Evolutionary conservation across 2,797 vertebrate species (phyloP), one percentile per base, ranked within the genome.

Genomic region (Oceanodroma leucorhoa): DNA sequence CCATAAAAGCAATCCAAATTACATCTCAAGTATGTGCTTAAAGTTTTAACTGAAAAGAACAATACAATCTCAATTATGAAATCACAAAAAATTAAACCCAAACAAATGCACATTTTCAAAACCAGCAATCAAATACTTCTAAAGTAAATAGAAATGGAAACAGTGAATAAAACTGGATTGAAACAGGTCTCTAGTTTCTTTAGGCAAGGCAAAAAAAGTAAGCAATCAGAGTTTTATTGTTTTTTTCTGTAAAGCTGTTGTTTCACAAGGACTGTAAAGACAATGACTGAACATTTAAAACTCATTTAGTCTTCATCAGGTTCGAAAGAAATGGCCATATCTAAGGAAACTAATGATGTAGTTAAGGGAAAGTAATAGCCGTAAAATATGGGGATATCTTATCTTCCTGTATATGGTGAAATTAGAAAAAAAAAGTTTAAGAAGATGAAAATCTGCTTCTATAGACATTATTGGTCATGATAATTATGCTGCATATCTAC

Each of bases 251-350:
- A 85, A 71, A 92, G 48, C 10, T 92, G 32, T 48, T 2, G 0
- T 77, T 87, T 90, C 48, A 61, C 10, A 64, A 48, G 21, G 41
- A 66, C 43, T 0, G 2, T 86, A 93, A 95, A 79, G 48, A 46
- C 48, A 95, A 70, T 11, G 36, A 55, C 30, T 62, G 43, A 93
- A 79, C 45, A 80, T 92, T 92, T 89, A 83, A 87, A 89, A 80
- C 30, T 34, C 45, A 45, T 80, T 87, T 89, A 64, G 80, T 73
- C 40, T 87, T 90, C 60, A 77, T 64, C 40, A 71, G 20, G n/a
- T 89, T 93, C 14, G 19, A 83, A 87, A 69, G 23, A 93, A 91
- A 80, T 53, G 23, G 17, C 22, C 24, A 23, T 57, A 53, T 53
- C 8, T 80, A 83, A 83, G 64, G 61, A 89, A 92, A 76, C 19